phyloP scores from a whole-genome alignment of 2,797 vertebrate species.

The Diplodus sargus region DNA sequence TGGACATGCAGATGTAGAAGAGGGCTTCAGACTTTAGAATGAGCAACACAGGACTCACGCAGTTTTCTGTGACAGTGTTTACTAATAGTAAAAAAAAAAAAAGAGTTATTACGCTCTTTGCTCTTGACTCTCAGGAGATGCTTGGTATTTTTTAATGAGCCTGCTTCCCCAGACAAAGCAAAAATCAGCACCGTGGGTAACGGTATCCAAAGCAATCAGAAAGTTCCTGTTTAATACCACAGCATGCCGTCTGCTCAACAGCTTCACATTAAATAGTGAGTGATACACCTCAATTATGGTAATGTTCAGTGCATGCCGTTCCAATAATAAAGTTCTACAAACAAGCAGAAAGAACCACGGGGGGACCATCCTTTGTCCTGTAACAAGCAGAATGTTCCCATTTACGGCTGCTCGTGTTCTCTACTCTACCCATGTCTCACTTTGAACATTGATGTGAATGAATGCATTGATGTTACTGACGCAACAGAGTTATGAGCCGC shows the following conservation, averaged over 20 bases:
- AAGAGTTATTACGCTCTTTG: neutral
- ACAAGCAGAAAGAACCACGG: slow-evolving; percentile 25
- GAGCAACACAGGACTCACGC: neutral
- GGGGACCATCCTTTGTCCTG: slow-evolving; percentile 41
- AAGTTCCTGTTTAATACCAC: slow-evolving; percentile 23
- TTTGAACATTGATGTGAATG: slow-evolving; percentile 66
- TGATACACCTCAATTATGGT: slow-evolving; percentile 19
- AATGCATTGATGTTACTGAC: slow-evolving; percentile 68
- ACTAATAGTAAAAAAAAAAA: neutral
- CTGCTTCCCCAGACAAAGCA: slow-evolving; percentile 12
- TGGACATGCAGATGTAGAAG: neutral
- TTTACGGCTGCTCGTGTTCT: slow-evolving; percentile 30
- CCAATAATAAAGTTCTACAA: slow-evolving; percentile 37
- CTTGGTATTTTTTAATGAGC: slow-evolving; percentile 39
- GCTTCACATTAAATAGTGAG: slow-evolving; percentile 22
- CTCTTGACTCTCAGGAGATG: slow-evolving; percentile 12
- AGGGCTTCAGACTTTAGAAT: neutral
- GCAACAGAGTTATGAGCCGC: slow-evolving; percentile 48
- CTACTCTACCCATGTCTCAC: slow-evolving; percentile 22
- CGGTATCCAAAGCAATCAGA: slow-evolving; percentile 5
- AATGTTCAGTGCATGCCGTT: slow-evolving; percentile 32
- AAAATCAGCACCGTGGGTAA: slow-evolving; percentile 13
- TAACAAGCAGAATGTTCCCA: slow-evolving; percentile 60
- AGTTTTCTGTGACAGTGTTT: slow-evolving; percentile 2
- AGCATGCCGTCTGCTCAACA: slow-evolving; percentile 17